Conservation (phyloP, 1,140 invertebrate genomes). For the Nasonia vitripennis region DNA sequence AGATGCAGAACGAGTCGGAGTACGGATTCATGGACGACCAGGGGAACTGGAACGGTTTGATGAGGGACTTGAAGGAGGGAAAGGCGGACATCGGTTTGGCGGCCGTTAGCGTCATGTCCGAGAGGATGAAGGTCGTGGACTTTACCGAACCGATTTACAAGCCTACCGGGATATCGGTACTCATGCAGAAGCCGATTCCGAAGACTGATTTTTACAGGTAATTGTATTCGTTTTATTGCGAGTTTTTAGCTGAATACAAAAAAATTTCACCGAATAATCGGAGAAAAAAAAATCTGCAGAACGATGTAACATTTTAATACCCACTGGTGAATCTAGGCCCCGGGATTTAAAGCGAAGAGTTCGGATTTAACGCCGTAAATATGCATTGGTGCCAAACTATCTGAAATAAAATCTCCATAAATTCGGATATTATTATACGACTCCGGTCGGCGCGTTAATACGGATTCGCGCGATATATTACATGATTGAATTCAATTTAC, state of each 20-base stretch:
- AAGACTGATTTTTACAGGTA: conserved; percentile 95
- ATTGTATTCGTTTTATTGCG: not conserved
- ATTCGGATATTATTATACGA: conserved; percentile 9
- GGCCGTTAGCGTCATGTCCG: conserved; percentile 93
- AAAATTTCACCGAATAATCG: too few relatives aligned
- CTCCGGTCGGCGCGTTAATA: not conserved
- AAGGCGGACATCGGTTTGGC: conserved; percentile 92
- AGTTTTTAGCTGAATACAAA: too few relatives aligned
- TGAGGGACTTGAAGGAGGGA: conserved; percentile 92
- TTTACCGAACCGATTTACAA: conserved; percentile 97
- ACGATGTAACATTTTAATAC: conserved; percentile 5
- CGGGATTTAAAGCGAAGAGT: not conserved
- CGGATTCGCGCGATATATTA: not conserved
- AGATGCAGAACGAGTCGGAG: conserved; percentile 83
- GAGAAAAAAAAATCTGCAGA: too few relatives aligned
- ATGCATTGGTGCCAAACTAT: not conserved
- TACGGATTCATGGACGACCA: conserved; percentile 92
- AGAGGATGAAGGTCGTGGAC: conserved; percentile 94
- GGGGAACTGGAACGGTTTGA: conserved; percentile 93
- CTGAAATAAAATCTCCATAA: conserved; percentile 29
- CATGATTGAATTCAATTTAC: too few relatives aligned
- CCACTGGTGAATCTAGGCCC: not conserved
- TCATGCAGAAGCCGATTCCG: conserved; percentile 88
- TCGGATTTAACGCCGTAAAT: conserved; percentile 20
- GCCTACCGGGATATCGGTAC: conserved; percentile 93